Base-by-base conservation (phyloP, 2,797 vertebrate genomes). In the Sebastiscus albofasciatus region DNA sequence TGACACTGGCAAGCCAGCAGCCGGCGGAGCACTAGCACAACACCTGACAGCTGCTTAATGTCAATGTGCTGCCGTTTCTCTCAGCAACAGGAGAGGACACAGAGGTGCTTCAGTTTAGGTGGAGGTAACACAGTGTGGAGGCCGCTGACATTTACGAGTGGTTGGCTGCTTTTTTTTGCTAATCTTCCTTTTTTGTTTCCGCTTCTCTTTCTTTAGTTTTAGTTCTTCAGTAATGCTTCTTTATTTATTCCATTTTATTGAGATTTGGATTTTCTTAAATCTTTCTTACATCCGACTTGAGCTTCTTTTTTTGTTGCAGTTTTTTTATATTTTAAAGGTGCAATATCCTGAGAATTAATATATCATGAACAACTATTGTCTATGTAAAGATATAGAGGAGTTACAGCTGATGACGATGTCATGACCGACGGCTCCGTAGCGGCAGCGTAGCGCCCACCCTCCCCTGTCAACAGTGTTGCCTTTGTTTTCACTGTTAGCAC, bases 31-130 rank as follows among this genome's bases (percentile, higher is more conserved):
- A 16, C 79, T 9, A 70, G 68, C 83, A 64, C 85, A 80, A 69
- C 86, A 84, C 85, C 89, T 89, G 90, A 92, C 91, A 90, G 84
- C 87, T 71, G 87, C 75, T 80, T 88, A 87, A 87, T 87, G 91
- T 90, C 86, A 77, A 31, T 5, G 73, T 76, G 69, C 75, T 65
- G 87, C 64, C 72, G 66, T 55, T 72, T 60, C 70, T 60, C 70
- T 54, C 54, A 20, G 64, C 62, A 75, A 58, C 55, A 22, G 61
- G 61, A 68, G 60, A 71, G 27, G 80, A 86, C 72, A 22, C 59
- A 6, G 33, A 67, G 29, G 64, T 1, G 52, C 62, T 31, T 67
- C 24, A 4, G 62, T 75, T 76, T 42, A 64, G 71, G 42, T 2
- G 24, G 71, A 42, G 49, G 16, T 39, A 68, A 52, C 77, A 55